phyloP scores from a whole-genome alignment of 2,888 invertebrate species.

The Phorcus lineatus region DNA sequence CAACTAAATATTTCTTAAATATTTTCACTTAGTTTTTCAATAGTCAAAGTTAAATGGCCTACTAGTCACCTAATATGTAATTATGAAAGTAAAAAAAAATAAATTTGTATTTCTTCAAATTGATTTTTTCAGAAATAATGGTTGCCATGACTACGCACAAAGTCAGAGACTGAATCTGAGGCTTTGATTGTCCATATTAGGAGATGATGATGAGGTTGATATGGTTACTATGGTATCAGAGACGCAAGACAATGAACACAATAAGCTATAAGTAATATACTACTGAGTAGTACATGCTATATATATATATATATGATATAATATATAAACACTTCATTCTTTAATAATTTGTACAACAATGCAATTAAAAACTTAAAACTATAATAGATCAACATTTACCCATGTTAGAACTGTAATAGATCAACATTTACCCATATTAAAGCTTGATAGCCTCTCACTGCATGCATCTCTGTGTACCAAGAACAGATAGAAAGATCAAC shows the following conservation, averaged over 20 bases:
- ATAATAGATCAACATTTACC: background rate
- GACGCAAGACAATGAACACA: background rate
- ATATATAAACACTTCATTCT: slow-evolving; percentile 5
- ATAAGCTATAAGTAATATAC: background rate
- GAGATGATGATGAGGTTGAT: slow-evolving; percentile 4
- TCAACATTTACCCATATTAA: background rate
- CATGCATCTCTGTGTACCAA: no score
- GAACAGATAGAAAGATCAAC: no score
- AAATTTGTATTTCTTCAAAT: no score
- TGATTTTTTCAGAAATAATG: no score
- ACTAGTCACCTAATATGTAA: no score
- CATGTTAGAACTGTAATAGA: background rate
- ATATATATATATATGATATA: background rate
- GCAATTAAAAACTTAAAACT: background rate
- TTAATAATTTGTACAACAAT: slow-evolving; percentile 5
- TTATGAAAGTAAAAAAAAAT: no score
- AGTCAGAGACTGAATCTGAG: background rate
- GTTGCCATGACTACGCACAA: background rate
- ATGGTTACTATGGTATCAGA: slow-evolving; percentile 4
- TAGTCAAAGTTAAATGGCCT: no score
- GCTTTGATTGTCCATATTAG: slow-evolving; percentile 1
- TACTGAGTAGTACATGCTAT: background rate
- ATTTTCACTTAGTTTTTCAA: no score
- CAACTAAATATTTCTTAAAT: no score
- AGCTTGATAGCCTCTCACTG: background rate